Percentiles rank a stretch among this genome's conserved stretches.
These are phyloP conservation scores for Lamellibrachia columna DNA, from an alignment of 2,888 invertebrate species.

Conservation along the genomic window DNA sequence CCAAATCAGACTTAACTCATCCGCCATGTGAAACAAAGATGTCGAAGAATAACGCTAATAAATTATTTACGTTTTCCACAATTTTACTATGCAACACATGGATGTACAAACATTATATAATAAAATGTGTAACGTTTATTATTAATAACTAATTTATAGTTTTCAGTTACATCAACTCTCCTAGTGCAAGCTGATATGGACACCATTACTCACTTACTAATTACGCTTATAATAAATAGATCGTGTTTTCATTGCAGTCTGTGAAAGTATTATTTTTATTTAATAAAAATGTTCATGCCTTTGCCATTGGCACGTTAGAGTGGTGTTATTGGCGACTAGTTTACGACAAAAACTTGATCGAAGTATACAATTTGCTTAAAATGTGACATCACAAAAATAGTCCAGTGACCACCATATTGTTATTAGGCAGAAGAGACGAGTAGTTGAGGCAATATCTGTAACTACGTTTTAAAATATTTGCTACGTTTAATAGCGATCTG, in stretches of 20 bases:
- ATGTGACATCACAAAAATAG: constrained; percentile 35
- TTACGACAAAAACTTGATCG: background rate
- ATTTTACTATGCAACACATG: background rate
- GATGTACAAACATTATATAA: constrained; percentile 11
- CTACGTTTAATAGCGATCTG: constrained; percentile 1
- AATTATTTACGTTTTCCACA: constrained; percentile 16
- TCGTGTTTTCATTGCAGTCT: background rate
- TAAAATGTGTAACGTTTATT: background rate
- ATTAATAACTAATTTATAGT: background rate
- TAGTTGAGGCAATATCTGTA: background rate
- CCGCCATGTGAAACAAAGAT: constrained; percentile 16
- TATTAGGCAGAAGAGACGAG: constrained; percentile 24
- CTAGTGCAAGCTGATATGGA: background rate
- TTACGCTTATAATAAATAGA: constrained; percentile 6
- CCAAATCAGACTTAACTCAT: constrained; percentile 6
- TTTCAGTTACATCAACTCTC: background rate
- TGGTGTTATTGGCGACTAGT: background rate
- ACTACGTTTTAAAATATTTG: background rate
- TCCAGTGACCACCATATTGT: constrained; percentile 35
- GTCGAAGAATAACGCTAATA: background rate
- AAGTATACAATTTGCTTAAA: background rate
- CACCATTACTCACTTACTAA: background rate
- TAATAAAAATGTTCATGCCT: background rate
- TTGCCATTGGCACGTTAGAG: background rate
- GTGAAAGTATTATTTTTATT: background rate